Conservation (phyloP, 2,113 vertebrate species). For the Bungarus multicinctus region DNA sequence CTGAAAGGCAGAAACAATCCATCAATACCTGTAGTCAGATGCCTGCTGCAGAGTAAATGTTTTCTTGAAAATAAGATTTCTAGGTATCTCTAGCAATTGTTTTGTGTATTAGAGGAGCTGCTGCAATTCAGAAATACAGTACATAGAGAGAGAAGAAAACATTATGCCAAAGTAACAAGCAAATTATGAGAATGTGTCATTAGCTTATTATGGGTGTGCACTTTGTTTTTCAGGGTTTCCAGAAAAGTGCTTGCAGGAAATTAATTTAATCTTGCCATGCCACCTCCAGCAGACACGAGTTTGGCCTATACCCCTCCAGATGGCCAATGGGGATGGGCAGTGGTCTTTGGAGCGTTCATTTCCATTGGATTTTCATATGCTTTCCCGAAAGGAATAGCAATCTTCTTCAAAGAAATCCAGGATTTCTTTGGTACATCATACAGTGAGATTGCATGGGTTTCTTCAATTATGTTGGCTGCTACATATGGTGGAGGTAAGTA, state of each 20-base stretch:
- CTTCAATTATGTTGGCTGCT: constrained; percentile 77
- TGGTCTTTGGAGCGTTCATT: constrained; percentile 75
- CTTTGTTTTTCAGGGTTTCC: constrained; percentile 48
- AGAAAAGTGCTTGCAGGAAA: neutral
- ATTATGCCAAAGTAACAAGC: neutral
- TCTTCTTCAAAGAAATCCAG: constrained; percentile 83
- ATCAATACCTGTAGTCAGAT: neutral
- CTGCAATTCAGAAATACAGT: neutral
- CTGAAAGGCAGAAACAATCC: neutral
- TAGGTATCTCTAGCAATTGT: neutral
- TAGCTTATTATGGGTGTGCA: constrained; percentile 1
- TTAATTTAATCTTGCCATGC: constrained; percentile 55
- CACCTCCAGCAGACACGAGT: constrained; percentile 12
- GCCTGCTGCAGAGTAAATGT: neutral
- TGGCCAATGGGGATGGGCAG: constrained; percentile 78
- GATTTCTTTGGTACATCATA: constrained; percentile 73
- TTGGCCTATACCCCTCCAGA: constrained; percentile 64
- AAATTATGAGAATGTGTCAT: neutral
- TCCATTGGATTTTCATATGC: constrained; percentile 80
- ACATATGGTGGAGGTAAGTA: constrained; percentile 80
- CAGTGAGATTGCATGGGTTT: constrained; percentile 76
- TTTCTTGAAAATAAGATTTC: neutral
- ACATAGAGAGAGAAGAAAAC: neutral
- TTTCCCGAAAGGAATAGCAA: constrained; percentile 79
- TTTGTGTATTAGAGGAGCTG: neutral